Evolutionary conservation across 2,113 vertebrate genomes (phyloP).

Genomic region (Chaetura pelagica): DNA sequence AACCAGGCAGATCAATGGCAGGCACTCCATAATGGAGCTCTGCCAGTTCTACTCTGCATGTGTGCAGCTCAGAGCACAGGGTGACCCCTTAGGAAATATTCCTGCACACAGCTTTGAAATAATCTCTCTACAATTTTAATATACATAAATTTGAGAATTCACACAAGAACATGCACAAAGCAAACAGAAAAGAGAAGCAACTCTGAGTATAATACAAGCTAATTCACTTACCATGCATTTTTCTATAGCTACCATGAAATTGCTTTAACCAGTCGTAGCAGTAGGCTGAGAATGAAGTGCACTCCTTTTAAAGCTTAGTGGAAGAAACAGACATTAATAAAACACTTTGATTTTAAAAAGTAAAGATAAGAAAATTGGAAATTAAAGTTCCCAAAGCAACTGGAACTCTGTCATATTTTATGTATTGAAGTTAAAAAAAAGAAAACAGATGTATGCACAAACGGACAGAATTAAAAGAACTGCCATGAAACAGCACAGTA

Average conservation of each 20-base stretch:
- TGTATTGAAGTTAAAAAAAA: slow-evolving; percentile 18
- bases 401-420: not conserved
- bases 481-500: not conserved
- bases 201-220: not conserved
- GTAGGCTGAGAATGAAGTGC: not conserved
- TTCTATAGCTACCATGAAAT: not conserved
- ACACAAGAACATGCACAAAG: not conserved
- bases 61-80: not conserved
- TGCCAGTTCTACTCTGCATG: not conserved
- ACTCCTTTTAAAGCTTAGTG: not conserved
- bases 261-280: not conserved
- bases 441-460: not conserved
- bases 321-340: not conserved
- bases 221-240: slow-evolving; percentile 3
- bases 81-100: not conserved
- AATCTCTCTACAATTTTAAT: not conserved
- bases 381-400: slow-evolving; percentile 13
- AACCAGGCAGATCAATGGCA: not conserved
- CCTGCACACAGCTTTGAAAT: not conserved
- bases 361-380: slow-evolving; percentile 19
- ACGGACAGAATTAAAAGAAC: not conserved
- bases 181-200: not conserved
- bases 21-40: not conserved
- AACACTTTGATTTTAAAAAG: slow-evolving; percentile 4
- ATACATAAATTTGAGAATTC: not conserved